Evolutionary conservation across 2,888 invertebrate species (phyloP).

Genomic region (Iphiclides podalirius): DNA sequence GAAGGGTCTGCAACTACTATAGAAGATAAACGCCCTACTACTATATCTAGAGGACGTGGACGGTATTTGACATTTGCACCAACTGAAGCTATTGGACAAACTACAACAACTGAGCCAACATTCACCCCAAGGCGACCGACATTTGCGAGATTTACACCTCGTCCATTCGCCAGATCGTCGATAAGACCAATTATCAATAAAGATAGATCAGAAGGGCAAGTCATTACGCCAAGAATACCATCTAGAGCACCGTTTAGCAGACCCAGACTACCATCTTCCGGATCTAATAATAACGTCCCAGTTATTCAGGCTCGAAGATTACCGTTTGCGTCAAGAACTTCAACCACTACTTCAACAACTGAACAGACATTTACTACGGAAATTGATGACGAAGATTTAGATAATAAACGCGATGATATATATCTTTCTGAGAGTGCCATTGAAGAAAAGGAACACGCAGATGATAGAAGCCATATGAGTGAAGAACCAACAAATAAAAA

Average conservation of each 20-base stretch:
- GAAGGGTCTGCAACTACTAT: conserved; percentile 66
- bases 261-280: conserved; percentile 39
- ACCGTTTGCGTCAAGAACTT: conserved; percentile 49
- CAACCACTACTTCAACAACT: conserved; percentile 49
- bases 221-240: conserved; percentile 37
- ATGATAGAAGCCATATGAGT: conserved; percentile 33
- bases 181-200: conserved; percentile 8
- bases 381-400: conserved; percentile 51
- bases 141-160: conserved; percentile 64
- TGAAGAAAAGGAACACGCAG: conserved; percentile 68
- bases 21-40: conserved; percentile 52
- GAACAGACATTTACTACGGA: conserved; percentile 38
- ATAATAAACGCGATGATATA: conserved; percentile 63
- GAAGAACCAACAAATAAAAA: conserved; percentile 27
- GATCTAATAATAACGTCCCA: conserved; percentile 29
- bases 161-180: conserved; percentile 58
- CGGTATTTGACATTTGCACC: conserved; percentile 54
- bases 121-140: conserved; percentile 49
- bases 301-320: conserved; percentile 50
- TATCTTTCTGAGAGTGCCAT: conserved; percentile 73
- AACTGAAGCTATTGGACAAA: conserved; percentile 42
- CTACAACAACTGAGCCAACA: conserved; percentile 40
- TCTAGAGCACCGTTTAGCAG: conserved; percentile 54
- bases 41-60: conserved; percentile 58
- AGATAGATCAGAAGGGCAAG: conserved; percentile 32